Percentiles rank a stretch among this genome's conserved stretches.
Conservation (phyloP, 2,797 vertebrate genomes). For the Mormyrus hasselquistii region DNA sequence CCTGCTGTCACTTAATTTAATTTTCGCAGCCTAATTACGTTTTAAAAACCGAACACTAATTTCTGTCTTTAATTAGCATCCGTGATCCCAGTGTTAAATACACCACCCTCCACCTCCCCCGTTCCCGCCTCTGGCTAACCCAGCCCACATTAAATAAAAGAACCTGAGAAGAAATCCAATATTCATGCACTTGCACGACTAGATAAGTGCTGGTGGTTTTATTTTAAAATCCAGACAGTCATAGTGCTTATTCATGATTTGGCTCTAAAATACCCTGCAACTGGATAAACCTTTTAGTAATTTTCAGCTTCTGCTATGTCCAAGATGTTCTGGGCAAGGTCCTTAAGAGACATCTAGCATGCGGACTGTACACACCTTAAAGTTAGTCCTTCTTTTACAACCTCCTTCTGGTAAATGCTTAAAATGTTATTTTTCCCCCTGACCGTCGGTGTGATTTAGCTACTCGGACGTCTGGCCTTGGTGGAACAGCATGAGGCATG, state of each 20-base stretch:
- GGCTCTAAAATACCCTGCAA: conserved; percentile 25
- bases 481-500: neutral
- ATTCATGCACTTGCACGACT: neutral
- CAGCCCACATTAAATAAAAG: conserved; percentile 9
- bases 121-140: neutral
- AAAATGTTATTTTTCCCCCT: neutral
- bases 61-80: conserved; percentile 17
- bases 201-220: neutral
- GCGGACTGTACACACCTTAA: conserved; percentile 30
- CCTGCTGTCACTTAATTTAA: conserved; percentile 2
- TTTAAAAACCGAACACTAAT: conserved; percentile 7
- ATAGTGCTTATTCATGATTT: conserved; percentile 19
- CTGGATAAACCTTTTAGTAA: conserved; percentile 39
- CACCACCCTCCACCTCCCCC: neutral
- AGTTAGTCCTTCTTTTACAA: neutral
- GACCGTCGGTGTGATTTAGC: neutral
- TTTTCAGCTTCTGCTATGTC: conserved; percentile 33
- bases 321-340: conserved; percentile 26
- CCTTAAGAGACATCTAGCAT: conserved; percentile 29
- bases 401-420: neutral
- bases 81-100: conserved; percentile 5
- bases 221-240: neutral
- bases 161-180: neutral
- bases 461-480: neutral
- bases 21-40: conserved; percentile 11